Evolutionary conservation across 2,113 vertebrate genomes (phyloP), one percentile per base, ranked within the genome.

Genomic region (Salvator merianae): DNA sequence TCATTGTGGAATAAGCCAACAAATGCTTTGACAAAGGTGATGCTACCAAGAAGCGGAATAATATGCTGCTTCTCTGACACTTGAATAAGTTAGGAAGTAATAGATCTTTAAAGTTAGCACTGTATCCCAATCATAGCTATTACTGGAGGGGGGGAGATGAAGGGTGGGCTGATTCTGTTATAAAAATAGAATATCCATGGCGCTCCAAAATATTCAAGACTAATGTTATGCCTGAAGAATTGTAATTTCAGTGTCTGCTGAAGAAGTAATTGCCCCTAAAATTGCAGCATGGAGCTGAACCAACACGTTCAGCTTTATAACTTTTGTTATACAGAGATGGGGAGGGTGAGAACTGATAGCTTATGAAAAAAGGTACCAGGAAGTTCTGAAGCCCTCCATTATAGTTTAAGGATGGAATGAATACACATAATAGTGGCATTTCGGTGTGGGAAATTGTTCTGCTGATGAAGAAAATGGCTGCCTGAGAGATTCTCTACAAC

Each of bases 181-280:
- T 88, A 87, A 81, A 88, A 90, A 84, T 59, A 38, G 14, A 28
- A 83, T 82, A 85, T 53, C 84, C 74, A 47, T 63, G 53, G 30
- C 90, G 86, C 73, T 83, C 87, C 88, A 47, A 79, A 87, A 88
- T 0, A 30, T 88, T 86, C 68, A 66, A 62, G 84, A 82, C 76
- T 91, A 88, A 91, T 89, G 90, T 89, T 77, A 77, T 90, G 78
- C 87, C 89, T 93, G 86, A 89, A 88, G 91, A 91, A 90, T 85
- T 86, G 82, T 90, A 78, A 94, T 88, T 85, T 88, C 82, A 90
- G 84, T 74, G 82, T 91, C 91, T 86, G 77, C 71, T 89, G 82
- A 87, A 90, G 86, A 93, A 87, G 65, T 69, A 87, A 87, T 90
- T 93, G 92, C 93, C 90, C 92, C 87, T 90, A 93, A 95, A 93